A percentile compares a stretch with the other conserved stretches of the same genome.
Evolutionary conservation across 1,140 invertebrate species (phyloP).

Genomic region (Hormaphis cornu): DNA sequence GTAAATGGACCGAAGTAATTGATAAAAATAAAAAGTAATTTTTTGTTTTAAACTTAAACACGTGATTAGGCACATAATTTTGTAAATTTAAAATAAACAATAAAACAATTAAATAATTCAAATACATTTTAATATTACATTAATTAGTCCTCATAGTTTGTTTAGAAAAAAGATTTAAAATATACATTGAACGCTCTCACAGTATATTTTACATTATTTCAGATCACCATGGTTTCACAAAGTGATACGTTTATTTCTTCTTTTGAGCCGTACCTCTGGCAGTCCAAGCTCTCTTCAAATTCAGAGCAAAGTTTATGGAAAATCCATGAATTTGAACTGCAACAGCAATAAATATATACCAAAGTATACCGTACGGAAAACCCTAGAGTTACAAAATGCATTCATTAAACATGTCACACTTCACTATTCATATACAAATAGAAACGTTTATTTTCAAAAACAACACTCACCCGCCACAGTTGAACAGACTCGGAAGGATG

Average conservation of each 20-base stretch:
- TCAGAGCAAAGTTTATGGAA: conserved; percentile 79
- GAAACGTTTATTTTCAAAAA: not conserved
- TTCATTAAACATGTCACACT: not conserved
- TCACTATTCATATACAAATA: not conserved
- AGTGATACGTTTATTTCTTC: conserved; percentile 42
- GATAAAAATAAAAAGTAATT: too few species aligned
- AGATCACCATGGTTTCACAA: conserved; percentile 7
- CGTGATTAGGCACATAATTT: not conserved
- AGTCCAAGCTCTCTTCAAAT: conserved; percentile 78
- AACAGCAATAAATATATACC: conserved; percentile 84
- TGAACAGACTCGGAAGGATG: conserved; percentile 57
- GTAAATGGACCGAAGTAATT: too few species aligned
- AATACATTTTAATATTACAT: not conserved
- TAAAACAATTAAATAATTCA: not conserved
- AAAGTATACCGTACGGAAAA: conserved; percentile 82
- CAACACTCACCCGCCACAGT: conserved; percentile 62
- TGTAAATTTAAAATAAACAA: not conserved
- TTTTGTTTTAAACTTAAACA: too few species aligned
- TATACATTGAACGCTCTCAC: not conserved
- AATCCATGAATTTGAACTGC: conserved; percentile 86
- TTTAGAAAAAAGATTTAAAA: not conserved
- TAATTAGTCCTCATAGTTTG: not conserved
- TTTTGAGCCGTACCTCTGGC: conserved; percentile 49
- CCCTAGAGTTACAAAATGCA: conserved; percentile 56
- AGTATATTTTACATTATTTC: conserved; percentile 2